Conservation (phyloP, 2,888 invertebrate genomes). For the Siphlonurus alternatus region DNA sequence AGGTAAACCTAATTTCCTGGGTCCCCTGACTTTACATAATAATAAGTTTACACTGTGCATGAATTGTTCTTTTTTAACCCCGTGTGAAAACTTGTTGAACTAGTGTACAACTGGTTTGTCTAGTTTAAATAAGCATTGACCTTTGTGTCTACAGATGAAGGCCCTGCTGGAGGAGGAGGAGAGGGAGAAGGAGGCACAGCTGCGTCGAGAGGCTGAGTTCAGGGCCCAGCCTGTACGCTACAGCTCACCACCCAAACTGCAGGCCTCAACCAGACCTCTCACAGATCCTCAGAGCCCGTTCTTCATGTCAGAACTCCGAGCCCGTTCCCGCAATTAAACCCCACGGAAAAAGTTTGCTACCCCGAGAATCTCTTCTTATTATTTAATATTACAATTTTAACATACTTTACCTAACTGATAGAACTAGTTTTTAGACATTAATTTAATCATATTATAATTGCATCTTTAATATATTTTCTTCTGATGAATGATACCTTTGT, state of each 20-base stretch:
- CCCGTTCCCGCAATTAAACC: background rate
- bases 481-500: too few species aligned
- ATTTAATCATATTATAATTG: too few species aligned
- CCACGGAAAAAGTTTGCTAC: too few species aligned
- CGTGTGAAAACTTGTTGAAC: background rate
- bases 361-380: too few species aligned
- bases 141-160: slow-evolving; percentile 20
- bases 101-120: too few species aligned
- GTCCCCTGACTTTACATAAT: too few species aligned
- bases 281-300: background rate
- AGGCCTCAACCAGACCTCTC: background rate
- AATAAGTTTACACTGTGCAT: background rate
- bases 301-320: background rate
- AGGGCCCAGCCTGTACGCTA: slow-evolving; percentile 39
- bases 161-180: slow-evolving; percentile 24
- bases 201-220: slow-evolving; percentile 35
- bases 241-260: slow-evolving; percentile 20
- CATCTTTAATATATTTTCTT: too few species aligned
- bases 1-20: too few species aligned
- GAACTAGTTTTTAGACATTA: too few species aligned
- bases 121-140: background rate
- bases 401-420: too few species aligned
- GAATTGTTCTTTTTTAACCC: background rate
- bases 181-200: slow-evolving; percentile 22
- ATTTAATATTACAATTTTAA: too few species aligned